Evolutionary conservation across 2,888 invertebrate species (phyloP), one percentile per base, ranked within the genome.

Genomic region (Nemoura dubitans): DNA sequence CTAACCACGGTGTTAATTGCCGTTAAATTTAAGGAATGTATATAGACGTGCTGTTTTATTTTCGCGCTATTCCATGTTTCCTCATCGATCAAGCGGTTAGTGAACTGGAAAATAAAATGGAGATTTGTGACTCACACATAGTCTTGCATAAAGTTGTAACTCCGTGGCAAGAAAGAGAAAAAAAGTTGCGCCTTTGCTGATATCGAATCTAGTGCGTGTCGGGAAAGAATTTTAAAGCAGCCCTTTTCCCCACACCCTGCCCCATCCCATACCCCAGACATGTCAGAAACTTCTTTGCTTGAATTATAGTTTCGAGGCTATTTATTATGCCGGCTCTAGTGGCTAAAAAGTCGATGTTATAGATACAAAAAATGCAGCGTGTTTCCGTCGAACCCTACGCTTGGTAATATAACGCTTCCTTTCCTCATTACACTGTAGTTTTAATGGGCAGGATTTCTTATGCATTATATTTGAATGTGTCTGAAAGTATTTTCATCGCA

Each of bases 271-370:
- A 27, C 81, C 30, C n/a, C 28, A 27, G n/a, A 81, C 28, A 81
- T 30, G 81, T 81, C 30, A 81, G 28, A 81, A 81, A 27, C 28
- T 81, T 27, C 26, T 81, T 28, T 14, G 29, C 27, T 28, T 81
- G 81, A 81, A 28, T 81, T 81, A 81, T 81, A 81, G 81, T 29
- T 30, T 27, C 30, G 30, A 29, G 6, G 30, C 81, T 6, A 29
- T 81, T 81, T 81, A 81, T 81, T 81, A 81, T 81, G 81, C 81
- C 30, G 21, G 59, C 59, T 36, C 3, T 59, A 59, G 59, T 21
- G 21, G 59, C 59, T 10, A 59, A 1, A 36, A 59, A 59, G 21
- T 21, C 10, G 59, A 59, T 21, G 21, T 59, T 59, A 59, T 59
- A 36, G 36, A 3, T 59, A 59, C 59, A 59, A 59, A 59, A 59